Evolutionary conservation across 2,888 invertebrate species (phyloP).

Genomic region (Drosophila parthenogenetica): DNA sequence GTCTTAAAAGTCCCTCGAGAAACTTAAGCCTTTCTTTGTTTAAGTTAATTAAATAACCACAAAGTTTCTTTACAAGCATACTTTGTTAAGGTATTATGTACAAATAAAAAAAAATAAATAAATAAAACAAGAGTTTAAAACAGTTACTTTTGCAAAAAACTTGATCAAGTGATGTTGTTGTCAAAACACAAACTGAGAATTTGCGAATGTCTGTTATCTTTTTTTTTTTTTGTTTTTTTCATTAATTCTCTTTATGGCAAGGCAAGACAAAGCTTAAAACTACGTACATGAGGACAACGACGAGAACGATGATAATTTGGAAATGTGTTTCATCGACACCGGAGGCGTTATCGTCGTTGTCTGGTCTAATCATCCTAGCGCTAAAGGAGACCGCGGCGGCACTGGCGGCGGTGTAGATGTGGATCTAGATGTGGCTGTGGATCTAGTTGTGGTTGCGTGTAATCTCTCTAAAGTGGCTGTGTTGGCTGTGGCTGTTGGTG

Average conservation of each 20-base stretch:
- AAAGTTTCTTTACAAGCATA: slow-evolving; percentile 62
- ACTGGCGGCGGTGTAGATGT: slow-evolving; percentile 68
- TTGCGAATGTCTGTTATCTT: slow-evolving; percentile 20
- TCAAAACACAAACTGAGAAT: slow-evolving; percentile 37
- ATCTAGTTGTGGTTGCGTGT: slow-evolving; percentile 30
- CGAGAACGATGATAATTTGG: slow-evolving; percentile 15
- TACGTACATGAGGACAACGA: slow-evolving; percentile 52
- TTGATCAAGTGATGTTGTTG: slow-evolving; percentile 10
- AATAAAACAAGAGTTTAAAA: slow-evolving; percentile 10
- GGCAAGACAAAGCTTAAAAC: slow-evolving; percentile 50
- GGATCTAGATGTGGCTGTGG: slow-evolving; percentile 32
- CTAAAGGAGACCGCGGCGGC: slow-evolving; percentile 69
- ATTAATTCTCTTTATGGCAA: slow-evolving; percentile 44
- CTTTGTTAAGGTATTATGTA: slow-evolving; percentile 57
- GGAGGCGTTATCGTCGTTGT: slow-evolving; percentile 33
- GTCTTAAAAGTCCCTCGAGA: slow-evolving; percentile 26
- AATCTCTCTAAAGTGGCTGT: slow-evolving; percentile 9
- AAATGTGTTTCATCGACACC: slow-evolving; percentile 26
- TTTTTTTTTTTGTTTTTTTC: slow-evolving; percentile 8
- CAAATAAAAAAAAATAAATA: slow-evolving; percentile 44
- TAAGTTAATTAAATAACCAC: slow-evolving; percentile 29
- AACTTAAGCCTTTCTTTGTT: slow-evolving; percentile 25
- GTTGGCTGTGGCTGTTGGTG: slow-evolving; percentile 30
- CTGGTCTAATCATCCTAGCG: slow-evolving; percentile 68
- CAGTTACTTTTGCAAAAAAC: slow-evolving; percentile 16